Percentiles rank a stretch among this genome's conserved stretches.
These are phyloP conservation scores for Elegia similella DNA, from an alignment of 2,888 invertebrate genomes.

Conservation along the genomic window DNA sequence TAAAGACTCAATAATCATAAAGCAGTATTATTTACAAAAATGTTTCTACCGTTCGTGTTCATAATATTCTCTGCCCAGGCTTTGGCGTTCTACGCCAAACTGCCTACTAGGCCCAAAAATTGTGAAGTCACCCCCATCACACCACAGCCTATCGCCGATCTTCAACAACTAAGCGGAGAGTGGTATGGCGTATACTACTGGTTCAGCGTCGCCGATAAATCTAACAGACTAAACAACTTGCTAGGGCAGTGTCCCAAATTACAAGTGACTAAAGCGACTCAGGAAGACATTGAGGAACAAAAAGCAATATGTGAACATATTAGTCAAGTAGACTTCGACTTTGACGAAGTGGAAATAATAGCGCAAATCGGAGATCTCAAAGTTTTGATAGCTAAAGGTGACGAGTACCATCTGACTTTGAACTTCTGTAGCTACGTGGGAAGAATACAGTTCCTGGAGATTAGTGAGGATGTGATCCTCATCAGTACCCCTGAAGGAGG, in stretches of 20 bases:
- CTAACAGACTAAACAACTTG: background rate
- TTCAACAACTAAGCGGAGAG: background rate
- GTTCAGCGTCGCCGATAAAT: background rate
- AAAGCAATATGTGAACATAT: background rate
- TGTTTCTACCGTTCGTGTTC: background rate
- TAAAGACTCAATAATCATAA: no score
- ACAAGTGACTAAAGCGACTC: background rate
- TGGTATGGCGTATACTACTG: constrained; percentile 3
- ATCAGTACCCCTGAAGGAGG: background rate
- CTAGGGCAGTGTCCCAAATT: background rate
- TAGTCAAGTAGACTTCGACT: background rate
- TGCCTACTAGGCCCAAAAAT: background rate
- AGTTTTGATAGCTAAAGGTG: constrained; percentile 1
- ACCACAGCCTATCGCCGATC: background rate
- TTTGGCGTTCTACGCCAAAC: background rate
- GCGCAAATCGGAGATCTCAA: background rate
- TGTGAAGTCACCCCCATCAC: background rate
- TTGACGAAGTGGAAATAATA: background rate
- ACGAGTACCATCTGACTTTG: background rate
- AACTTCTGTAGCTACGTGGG: background rate
- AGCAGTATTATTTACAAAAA: background rate
- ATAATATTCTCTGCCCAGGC: background rate
- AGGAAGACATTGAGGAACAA: background rate
- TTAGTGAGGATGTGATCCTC: background rate
- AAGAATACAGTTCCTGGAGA: background rate